Base-by-base conservation (phyloP, 2,113 vertebrate genomes). In the Fukomys damarensis region DNA sequence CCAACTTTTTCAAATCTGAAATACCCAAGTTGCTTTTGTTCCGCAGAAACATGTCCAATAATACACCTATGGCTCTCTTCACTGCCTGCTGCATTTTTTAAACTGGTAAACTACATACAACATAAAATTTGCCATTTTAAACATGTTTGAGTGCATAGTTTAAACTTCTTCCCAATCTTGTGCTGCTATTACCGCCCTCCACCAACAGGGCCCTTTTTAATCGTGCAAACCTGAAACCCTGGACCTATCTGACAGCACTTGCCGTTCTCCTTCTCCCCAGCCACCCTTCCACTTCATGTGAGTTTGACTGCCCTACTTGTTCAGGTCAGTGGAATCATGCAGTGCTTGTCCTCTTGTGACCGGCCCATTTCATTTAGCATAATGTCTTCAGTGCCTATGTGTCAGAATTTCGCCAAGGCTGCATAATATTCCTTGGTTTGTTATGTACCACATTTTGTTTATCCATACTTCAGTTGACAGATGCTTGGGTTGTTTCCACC, bases 141-240 rank as follows among this genome's bases (percentile, higher is more conserved):
- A 32, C 52, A 63, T 59, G 58, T 35, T 46, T 43, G 32, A 81
- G 3, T 58, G 10, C 32, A 4, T 30, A 20, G 32, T 52, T 77
- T 59, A 13, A 26, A 5, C 35, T 3, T 38, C 38, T 56, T 58
- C 54, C 7, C 26, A 7, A 1, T n/a, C 66, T 1, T 59, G 9
- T 30, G 56, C 43, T 8, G 1, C n/a, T 35, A 10, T 38, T 63
- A 30, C 28, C 12, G 0, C 35, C 16, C 0, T 26, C n/a, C n/a
- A 6, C 49, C 32, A 38, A 10, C 38, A 24, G 41, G 13, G 13
- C 16, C 19, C 19, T 26, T 41, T 14, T 49, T 28, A 28, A 22
- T 30, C 70, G 38, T 70, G 52, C 17, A 84, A 3, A 81, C 17
- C 13, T 19, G n/a, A 46, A 16, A 28, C 56, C 7, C 46, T 81